Evolutionary conservation across 2,797 vertebrate species (phyloP), one percentile per base, ranked within the genome.

Genomic region (Platyrinchus mystaceus): DNA sequence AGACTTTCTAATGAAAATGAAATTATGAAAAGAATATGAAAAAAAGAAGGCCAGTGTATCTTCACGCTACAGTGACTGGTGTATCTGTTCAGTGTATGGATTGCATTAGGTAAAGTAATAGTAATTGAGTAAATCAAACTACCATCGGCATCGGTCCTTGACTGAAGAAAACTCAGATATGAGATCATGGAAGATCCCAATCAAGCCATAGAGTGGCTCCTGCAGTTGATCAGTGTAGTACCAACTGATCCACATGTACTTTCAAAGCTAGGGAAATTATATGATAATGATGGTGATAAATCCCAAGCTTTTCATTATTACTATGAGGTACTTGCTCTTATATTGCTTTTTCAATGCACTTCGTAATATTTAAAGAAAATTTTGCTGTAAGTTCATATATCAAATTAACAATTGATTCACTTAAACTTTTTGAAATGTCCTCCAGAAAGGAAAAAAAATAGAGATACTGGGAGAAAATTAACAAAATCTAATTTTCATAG

Each of bases 281-380:
- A 99, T 34, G 99, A 99, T 68, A 91, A 83, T 3, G 99, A 99
- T 93, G 99, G 99, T 15, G 99, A 99, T 97, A 99, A 99, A 91
- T 99, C 99, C 8, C 99, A 99, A 90, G 99, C 99, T 21, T 99
- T 99, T 95, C 99, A 99, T 82, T 99, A 99, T 97, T 99, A 99
- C 97, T 99, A 96, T 39, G 99, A 99, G 98, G 99, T 99, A 97
- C 21, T 93, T 91, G 2, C 34, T 86, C 36, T 60, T 77, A 46
- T 60, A 47, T 87, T 84, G 34, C 17, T 77, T 93, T 75, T 55
- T 78, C 32, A 50, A 27, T 55, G 59, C 34, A 10, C 30, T 90
- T 94, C 78, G 17, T 95, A 28, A 11, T 62, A 59, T 53, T 44
- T 84, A 68, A 83, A 70, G 19, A 86, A 67, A 70, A 41, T 9